Evolutionary conservation across 2,113 vertebrate species (phyloP), one percentile per base, ranked within the genome.

Genomic region (Poeciliopsis prolifica): DNA sequence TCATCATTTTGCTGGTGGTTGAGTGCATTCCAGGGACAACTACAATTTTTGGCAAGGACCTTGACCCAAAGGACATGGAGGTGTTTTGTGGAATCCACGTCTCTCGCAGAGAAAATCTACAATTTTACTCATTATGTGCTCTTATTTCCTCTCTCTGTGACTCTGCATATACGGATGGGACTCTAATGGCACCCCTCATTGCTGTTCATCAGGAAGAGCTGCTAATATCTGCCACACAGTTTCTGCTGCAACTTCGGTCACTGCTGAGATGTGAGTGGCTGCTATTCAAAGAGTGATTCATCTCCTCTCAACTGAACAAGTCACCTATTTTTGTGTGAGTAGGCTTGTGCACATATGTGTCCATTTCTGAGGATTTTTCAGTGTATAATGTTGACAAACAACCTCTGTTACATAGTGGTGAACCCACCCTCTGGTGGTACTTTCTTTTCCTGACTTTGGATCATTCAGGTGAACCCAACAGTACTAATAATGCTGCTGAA

Each of bases 21-120:
- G 61, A 80, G 33, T 62, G 37, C 74, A 14, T 40, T 75, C 24
- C 68, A 72, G 37, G 61, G 73, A 26, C 62, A 31, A 10, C 51
- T 28, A 8, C 70, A 3, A 62, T 75, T 51, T 83, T 79, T 88
- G 73, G 87, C 83, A 33, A 24, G 67, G 29, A 79, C 42, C 48
- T 87, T 42, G 81, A 79, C 62, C 64, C 85, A 51, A 83, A 86
- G 76, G 70, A 74, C 72, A 54, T 35, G 48, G 40, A 75, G 62
- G 65, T 64, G 42, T 22, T 69, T 40, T 60, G 60, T 67, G 72
- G 65, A 62, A 19, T 60, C 40, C 1, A 29, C 1, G 24, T 26
- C 68, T 61, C 58, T 71, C 66, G 71, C 61, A 51, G 2, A 60
- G 51, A 33, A 28, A 70, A 7, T 67, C 72, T 70, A 15, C 62